Base-by-base conservation (phyloP, 2,797 vertebrate genomes). In the Amazona ochrocephala region DNA sequence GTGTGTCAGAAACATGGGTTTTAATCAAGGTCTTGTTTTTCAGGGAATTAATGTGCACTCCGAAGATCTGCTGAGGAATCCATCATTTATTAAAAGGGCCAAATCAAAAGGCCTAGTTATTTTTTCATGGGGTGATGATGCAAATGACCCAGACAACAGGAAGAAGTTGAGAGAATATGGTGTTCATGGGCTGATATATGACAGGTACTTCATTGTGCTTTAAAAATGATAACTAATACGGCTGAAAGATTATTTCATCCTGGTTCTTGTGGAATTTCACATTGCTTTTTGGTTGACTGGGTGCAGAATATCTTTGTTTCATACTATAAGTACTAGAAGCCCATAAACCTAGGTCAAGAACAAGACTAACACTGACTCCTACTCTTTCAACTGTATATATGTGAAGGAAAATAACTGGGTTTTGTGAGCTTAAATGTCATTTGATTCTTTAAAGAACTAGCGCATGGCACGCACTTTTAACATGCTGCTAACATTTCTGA, bases 41-140 rank as follows among this genome's bases (percentile, higher is more conserved):
- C 79, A 99, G 99, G 99, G 99, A 42, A 99, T 99, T 96, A 99
- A 98, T 30, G 99, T 98, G 24, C 98, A 99, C 94, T 98, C 98
- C 3, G 99, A 99, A 97, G 99, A 99, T 81, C 97, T 99, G 65
- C 97, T 99, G 37, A 98, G 97, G 94, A 98, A 99, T 94, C 98
- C 99, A 2, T 95, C 96, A 0, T 98, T 97, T 91, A 98, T 99
- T 58, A 88, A 95, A 32, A 98, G 99, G 29, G 99, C 99, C 68
- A 98, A 98, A 96, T 98, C 98, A 20, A 99, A 99, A 97, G 99
- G 99, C 73, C 97, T 99, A 72, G 99, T 99, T 87, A 98, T 99
- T 67, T 99, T 99, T 97, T 98, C 99, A 71, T 99, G 99, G 99
- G 99, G 99, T 2, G 99, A 99, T 11, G 98, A 99, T 84, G 99